Percentiles rank a stretch among this genome's conserved stretches.
phyloP scores from a whole-genome alignment of 2,797 vertebrate genomes.

The Mormyrus hasselquistii region DNA sequence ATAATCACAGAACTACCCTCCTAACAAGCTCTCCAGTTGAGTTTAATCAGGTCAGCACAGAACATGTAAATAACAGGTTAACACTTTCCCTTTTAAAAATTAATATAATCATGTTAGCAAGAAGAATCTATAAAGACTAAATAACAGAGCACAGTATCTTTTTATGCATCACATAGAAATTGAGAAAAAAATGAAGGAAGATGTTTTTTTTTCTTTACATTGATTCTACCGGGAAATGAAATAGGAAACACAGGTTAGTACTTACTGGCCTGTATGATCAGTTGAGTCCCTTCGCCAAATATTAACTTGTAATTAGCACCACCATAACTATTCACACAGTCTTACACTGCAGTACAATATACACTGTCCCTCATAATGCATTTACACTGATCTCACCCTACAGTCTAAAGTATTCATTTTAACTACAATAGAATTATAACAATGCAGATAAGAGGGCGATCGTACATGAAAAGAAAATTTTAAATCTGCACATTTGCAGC shows the following conservation, averaged over 20 bases:
- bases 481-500: too few relatives aligned
- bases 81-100: not conserved
- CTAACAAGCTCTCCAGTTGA: not conserved
- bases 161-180: not conserved
- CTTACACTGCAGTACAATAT: slow-evolving; percentile 39
- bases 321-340: slow-evolving; percentile 15
- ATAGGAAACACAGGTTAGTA: not conserved
- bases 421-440: not conserved
- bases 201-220: not conserved
- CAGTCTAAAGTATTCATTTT: not conserved
- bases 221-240: not conserved
- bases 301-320: not conserved
- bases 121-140: not conserved
- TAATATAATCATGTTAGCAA: not conserved
- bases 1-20: not conserved
- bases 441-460: not conserved
- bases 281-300: slow-evolving; percentile 23
- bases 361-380: slow-evolving; percentile 25
- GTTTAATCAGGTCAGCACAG: not conserved
- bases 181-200: not conserved
- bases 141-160: not conserved
- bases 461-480: too few relatives aligned
- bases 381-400: not conserved
- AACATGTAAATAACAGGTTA: not conserved
- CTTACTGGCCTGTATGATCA: slow-evolving; percentile 30